A percentile compares a stretch with the other conserved stretches of the same genome.
Evolutionary conservation across 2,797 vertebrate genomes (phyloP).

Genomic region (Sebastes cheni): DNA sequence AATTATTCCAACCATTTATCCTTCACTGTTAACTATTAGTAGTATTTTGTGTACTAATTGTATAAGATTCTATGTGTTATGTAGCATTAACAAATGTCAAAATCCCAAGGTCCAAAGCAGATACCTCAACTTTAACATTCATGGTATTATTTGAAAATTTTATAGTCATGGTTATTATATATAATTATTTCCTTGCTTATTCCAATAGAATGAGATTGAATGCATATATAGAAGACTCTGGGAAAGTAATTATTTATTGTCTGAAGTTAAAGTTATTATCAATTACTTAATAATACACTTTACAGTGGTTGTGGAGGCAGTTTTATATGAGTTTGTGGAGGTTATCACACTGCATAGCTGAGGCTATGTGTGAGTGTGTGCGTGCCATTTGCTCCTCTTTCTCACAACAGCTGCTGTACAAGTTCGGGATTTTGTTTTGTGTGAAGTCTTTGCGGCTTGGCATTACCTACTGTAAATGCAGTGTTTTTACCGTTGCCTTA

Average conservation of each 20-base stretch:
- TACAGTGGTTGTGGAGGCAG: slow-evolving; percentile 28
- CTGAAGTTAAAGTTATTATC: not conserved
- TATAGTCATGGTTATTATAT: not conserved
- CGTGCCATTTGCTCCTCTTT: slow-evolving; percentile 64
- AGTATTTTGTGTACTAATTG: not conserved
- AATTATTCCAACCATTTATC: too few relatives aligned
- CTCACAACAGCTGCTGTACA: slow-evolving; percentile 72
- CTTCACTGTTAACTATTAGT: not conserved
- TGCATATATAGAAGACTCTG: not conserved
- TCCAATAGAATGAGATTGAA: not conserved
- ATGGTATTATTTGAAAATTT: not conserved
- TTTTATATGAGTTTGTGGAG: slow-evolving; percentile 33
- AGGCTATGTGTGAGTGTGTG: slow-evolving; percentile 37
- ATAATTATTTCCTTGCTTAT: too few relatives aligned
- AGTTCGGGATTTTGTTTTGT: slow-evolving; percentile 66
- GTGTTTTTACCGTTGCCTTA: slow-evolving; percentile 28
- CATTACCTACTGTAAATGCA: slow-evolving; percentile 35
- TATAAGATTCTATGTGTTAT: not conserved
- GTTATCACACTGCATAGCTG: slow-evolving; percentile 50
- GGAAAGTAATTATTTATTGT: not conserved
- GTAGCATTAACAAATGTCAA: not conserved
- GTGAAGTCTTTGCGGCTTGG: slow-evolving; percentile 65
- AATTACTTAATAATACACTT: slow-evolving; percentile 4
- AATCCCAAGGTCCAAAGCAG: not conserved
- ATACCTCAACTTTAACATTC: not conserved